These are phyloP conservation scores for Riparia riparia DNA, from an alignment of 2,113 vertebrate genomes.

Conservation along the genomic window DNA sequence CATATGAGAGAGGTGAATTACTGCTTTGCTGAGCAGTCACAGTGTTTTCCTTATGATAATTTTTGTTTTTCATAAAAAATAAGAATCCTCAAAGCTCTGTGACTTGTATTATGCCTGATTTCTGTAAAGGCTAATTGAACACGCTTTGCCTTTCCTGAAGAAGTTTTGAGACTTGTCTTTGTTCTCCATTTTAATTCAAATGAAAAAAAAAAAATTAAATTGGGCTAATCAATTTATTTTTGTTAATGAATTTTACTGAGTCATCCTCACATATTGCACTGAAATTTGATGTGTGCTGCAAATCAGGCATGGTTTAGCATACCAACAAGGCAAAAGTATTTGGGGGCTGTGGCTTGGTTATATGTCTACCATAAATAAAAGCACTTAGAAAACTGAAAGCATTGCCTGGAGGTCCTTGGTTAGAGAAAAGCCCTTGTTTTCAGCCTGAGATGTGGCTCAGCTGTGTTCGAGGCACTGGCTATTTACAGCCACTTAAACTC, in stretches of 20 bases:
- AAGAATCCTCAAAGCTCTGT: not conserved
- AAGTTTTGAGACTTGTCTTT: not conserved
- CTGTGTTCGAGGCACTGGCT: not conserved
- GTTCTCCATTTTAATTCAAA: not conserved
- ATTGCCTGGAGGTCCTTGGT: not conserved
- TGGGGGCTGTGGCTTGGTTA: not conserved
- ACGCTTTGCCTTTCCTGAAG: not conserved
- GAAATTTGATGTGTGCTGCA: not conserved
- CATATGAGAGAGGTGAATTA: not conserved
- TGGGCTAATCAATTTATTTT: conserved; percentile 19
- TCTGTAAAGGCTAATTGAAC: not conserved
- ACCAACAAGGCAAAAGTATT: not conserved
- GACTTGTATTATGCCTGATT: not conserved
- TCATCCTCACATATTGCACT: not conserved
- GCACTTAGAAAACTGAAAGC: not conserved
- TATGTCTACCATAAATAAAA: not conserved
- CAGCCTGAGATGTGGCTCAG: not conserved
- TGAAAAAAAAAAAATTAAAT: not conserved
- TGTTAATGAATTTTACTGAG: not conserved
- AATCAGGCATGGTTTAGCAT: not conserved
- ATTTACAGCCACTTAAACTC: conserved; percentile 10
- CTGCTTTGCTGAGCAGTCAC: not conserved
- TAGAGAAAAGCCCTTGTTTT: not conserved
- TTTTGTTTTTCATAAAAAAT: not conserved
- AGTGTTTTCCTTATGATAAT: not conserved